Conservation (phyloP, 2,113 vertebrate species). For the Dendropsophus ebraccatus region DNA sequence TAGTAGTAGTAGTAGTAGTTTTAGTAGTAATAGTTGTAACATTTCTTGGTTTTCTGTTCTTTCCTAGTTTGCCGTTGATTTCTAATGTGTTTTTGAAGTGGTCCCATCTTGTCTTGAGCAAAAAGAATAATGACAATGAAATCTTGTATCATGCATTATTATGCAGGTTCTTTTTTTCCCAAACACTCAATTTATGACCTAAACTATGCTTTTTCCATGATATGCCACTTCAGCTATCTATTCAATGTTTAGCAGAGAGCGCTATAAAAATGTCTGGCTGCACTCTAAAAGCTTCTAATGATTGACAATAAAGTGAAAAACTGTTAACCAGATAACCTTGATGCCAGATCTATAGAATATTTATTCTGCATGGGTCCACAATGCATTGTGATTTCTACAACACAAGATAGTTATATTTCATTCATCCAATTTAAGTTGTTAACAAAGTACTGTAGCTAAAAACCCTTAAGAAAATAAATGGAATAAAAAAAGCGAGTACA, state of each 20-base stretch:
- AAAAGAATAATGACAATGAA: conserved; percentile 75
- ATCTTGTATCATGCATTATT: conserved; percentile 69
- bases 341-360: conserved; percentile 66
- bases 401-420: conserved; percentile 34
- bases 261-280: conserved; percentile 76
- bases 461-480: not conserved
- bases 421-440: conserved; percentile 19
- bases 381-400: conserved; percentile 37
- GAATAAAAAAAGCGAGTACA: not conserved
- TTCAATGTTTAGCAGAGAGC: conserved; percentile 71
- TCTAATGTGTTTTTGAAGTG: conserved; percentile 71
- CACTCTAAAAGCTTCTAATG: conserved; percentile 72
- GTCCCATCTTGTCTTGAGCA: conserved; percentile 70
- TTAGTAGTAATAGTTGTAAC: too few species aligned
- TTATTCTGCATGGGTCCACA: conserved; percentile 65
- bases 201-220: conserved; percentile 66
- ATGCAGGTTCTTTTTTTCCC: conserved; percentile 71
- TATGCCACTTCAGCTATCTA: conserved; percentile 72
- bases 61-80: conserved; percentile 76
- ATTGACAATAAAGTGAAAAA: conserved; percentile 75
- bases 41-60: not conserved
- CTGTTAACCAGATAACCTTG: conserved; percentile 74
- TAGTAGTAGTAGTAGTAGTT: too few species aligned
- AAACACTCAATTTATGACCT: conserved; percentile 75
- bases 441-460: conserved; percentile 12